Evolutionary conservation across 1,140 invertebrate genomes (phyloP), one percentile per base, ranked within the genome.

Genomic region (Neodiprion pinetum): DNA sequence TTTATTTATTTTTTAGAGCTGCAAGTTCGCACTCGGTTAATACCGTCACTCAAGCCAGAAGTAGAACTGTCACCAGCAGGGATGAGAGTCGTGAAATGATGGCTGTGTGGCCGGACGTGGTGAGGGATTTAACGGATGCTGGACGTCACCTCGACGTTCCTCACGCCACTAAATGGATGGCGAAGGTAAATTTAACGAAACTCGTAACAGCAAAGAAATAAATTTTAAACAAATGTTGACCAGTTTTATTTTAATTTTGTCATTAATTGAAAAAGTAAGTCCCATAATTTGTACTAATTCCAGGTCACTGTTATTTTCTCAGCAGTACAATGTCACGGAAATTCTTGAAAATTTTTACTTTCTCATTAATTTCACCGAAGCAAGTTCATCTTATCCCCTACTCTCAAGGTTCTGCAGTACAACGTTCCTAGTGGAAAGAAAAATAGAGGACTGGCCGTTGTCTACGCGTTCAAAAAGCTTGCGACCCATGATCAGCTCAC

Each of bases 71-170:
- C 21, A 86, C 88, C 0, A 92, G 89, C 72, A 95, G 95, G 87
- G 95, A 96, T 87, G 95, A 96, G 86, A 93, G 92, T 82, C 89
- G 95, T 74, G 94, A 96, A 85, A 94, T 97, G 89, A 95, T 96
- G 93, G 93, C 94, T 66, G 86, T 95, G 67, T 96, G 96, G 90
- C 95, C 95, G 75, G 95, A 96, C 87, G 88, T 97, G 80, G 93
- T 97, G 65, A 87, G 94, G 80, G 95, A 96, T 85, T 88, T 97
- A 71, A 95, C 94, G 5, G 93, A 94, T 80, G 91, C 91, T 77
- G 92, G 91, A 76, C 91, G 92, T 79, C 89, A 93, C 81, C 90
- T 91, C 40, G 95, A 95, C 81, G 91, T 95, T 85, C 92, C 92
- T 17, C 93, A 95, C 84, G 92, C 93, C 67, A 92, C 92, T 69